A percentile compares a stretch with the other conserved stretches of the same genome.
Conservation (phyloP, 2,113 vertebrate species). For the Ondatra zibethicus region DNA sequence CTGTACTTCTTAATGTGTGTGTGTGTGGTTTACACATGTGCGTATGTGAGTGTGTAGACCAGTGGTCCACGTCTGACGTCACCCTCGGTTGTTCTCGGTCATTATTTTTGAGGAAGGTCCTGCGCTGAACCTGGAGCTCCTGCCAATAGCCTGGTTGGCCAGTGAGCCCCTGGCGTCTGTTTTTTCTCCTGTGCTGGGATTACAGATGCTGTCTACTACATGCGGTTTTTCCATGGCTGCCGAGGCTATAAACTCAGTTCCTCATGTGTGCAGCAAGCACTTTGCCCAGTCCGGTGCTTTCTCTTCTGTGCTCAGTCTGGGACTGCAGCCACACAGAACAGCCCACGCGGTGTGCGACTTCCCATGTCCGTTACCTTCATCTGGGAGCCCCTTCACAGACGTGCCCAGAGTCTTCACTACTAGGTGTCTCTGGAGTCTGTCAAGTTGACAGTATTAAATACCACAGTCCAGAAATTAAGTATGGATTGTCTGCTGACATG, state of each 20-base stretch:
- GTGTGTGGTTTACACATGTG: background rate
- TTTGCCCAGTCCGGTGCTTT: background rate
- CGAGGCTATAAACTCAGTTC: background rate
- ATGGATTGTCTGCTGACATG: background rate
- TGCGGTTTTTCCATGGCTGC: background rate
- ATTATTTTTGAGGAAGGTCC: background rate
- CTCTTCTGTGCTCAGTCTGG: background rate
- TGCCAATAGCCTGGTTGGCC: background rate
- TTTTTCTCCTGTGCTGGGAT: background rate
- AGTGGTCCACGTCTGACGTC: background rate
- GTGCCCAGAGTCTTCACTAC: background rate
- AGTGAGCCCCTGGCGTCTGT: background rate
- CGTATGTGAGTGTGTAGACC: background rate
- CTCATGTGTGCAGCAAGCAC: background rate
- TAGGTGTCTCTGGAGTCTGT: background rate
- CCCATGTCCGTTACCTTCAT: background rate
- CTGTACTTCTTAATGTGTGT: background rate
- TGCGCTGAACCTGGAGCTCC: background rate
- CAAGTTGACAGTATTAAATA: background rate
- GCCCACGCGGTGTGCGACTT: background rate
- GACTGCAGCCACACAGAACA: background rate
- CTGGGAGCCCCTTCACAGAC: background rate
- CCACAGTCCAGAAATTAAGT: background rate
- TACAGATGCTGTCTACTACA: background rate
- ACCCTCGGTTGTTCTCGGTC: no score